Evolutionary conservation across 2,888 invertebrate species (phyloP).

Genomic region (Byasa hedistus): DNA sequence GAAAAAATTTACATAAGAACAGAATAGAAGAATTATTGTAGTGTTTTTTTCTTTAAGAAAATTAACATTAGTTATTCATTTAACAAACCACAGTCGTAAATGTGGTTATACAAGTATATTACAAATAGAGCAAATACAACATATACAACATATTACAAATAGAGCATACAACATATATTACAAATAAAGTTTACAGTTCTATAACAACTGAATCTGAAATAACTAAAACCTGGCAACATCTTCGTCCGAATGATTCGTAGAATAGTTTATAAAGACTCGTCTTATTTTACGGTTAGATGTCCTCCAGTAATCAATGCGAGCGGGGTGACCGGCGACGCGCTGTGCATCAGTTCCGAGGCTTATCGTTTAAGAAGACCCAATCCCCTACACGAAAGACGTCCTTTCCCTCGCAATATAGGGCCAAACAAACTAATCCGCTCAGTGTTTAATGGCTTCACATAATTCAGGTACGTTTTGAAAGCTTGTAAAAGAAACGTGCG

Average conservation of each 20-base stretch:
- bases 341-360: constrained; percentile 2
- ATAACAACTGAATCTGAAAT: too few relatives aligned
- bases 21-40: too few relatives aligned
- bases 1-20: too few relatives aligned
- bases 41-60: too few relatives aligned
- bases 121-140: too few relatives aligned
- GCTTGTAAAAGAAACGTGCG: neutral
- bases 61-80: too few relatives aligned
- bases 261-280: constrained; percentile 10
- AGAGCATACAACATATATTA: too few relatives aligned
- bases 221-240: neutral
- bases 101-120: too few relatives aligned
- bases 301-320: constrained; percentile 12
- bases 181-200: too few relatives aligned
- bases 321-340: constrained; percentile 2
- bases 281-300: constrained; percentile 8
- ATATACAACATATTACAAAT: too few relatives aligned
- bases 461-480: neutral
- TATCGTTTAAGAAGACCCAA: constrained; percentile 11
- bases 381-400: constrained; percentile 7
- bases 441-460: neutral
- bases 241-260: neutral
- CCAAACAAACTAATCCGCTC: constrained; percentile 4
- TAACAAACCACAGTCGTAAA: too few relatives aligned
- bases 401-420: neutral